Conservation (phyloP, 2,888 invertebrate species). For the Lepidonotus clava region DNA sequence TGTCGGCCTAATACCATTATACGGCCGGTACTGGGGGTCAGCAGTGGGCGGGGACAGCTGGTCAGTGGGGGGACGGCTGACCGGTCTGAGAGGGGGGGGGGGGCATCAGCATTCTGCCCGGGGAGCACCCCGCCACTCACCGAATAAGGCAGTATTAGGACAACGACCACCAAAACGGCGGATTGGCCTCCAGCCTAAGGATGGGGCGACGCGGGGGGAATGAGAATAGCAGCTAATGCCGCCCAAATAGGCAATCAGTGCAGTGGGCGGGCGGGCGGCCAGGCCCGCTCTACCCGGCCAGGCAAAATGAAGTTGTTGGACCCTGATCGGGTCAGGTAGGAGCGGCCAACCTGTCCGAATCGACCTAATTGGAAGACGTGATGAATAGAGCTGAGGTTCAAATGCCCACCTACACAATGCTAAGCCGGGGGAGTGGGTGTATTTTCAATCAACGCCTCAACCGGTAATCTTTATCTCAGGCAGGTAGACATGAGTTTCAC, state of each 20-base stretch:
- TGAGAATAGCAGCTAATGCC: slow-evolving; percentile 34
- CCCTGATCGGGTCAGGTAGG: slow-evolving; percentile 15
- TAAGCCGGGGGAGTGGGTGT: neutral
- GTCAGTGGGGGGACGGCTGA: neutral
- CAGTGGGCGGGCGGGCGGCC: neutral
- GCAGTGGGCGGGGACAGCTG: neutral
- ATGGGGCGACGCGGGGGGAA: neutral
- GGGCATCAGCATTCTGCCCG: slow-evolving; percentile 35
- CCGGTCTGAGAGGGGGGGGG: neutral
- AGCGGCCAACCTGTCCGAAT: neutral
- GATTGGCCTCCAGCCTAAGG: slow-evolving; percentile 13
- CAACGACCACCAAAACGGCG: slow-evolving; percentile 27
- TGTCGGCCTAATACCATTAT: neutral
- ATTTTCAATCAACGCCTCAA: too few species aligned
- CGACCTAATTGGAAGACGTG: slow-evolving; percentile 38
- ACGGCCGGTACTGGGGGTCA: neutral
- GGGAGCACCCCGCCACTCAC: neutral
- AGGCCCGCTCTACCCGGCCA: neutral
- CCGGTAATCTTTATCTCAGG: too few species aligned
- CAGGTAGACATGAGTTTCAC: too few species aligned
- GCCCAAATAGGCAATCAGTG: slow-evolving; percentile 48
- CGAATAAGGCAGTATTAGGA: slow-evolving; percentile 42
- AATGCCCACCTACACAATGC: neutral
- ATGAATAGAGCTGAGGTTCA: slow-evolving; percentile 13
- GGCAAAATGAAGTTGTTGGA: slow-evolving; percentile 46